These are phyloP conservation scores for Sakesphorus luctuosus DNA, from an alignment of 2,113 vertebrate genomes.

Conservation along the genomic window DNA sequence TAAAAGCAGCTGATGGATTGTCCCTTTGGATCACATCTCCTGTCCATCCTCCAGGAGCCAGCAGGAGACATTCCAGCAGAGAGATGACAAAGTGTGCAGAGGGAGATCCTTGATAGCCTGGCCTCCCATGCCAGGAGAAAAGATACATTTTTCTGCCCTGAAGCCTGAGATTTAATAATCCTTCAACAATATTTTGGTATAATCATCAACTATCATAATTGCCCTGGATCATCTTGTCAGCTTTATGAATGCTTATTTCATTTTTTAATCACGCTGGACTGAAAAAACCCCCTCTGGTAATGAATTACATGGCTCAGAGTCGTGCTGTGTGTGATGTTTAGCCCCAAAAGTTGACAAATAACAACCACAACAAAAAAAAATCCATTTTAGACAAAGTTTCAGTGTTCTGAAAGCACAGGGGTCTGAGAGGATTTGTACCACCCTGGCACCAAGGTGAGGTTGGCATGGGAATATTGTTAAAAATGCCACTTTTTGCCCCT, in stretches of 20 bases:
- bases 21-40: neutral
- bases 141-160: neutral
- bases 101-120: neutral
- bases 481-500: rapidly evolving
- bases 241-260: neutral
- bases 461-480: neutral
- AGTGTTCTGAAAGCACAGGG: neutral
- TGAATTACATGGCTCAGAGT: neutral
- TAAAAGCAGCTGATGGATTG: neutral
- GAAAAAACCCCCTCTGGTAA: rapidly evolving
- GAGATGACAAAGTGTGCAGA: neutral
- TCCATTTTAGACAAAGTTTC: neutral
- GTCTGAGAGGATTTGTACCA: neutral
- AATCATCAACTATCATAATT: neutral
- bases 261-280: neutral
- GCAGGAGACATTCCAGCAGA: neutral
- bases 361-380: neutral
- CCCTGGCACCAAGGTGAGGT: rapidly evolving
- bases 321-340: neutral
- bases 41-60: neutral
- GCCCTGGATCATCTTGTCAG: neutral
- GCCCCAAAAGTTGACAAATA: neutral
- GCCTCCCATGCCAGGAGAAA: neutral
- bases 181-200: neutral
- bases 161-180: neutral